Conservation (phyloP, 2,113 vertebrate genomes). For the Alligator sinensis region DNA sequence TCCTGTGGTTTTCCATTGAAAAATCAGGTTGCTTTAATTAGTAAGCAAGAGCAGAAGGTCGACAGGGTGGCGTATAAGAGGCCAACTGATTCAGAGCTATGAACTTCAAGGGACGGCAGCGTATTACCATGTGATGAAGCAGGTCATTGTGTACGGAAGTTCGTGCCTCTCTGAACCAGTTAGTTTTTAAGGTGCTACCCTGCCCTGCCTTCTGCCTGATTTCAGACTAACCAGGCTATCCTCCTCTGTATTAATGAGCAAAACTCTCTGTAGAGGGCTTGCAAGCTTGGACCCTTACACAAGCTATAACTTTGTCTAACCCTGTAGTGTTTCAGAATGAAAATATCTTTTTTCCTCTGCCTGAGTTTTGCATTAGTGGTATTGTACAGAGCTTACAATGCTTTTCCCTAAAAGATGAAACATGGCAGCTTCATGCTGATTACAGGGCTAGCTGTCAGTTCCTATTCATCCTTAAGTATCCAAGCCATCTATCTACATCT, state of each 20-base stretch:
- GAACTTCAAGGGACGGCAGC: too few relatives aligned
- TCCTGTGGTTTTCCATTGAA: background rate
- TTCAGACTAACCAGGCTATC: too few relatives aligned
- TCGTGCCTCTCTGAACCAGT: too few relatives aligned
- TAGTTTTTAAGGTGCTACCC: too few relatives aligned
- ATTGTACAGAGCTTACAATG: conserved; percentile 2
- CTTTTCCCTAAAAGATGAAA: conserved; percentile 52
- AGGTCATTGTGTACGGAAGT: too few relatives aligned
- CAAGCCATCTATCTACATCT: background rate
- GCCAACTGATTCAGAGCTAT: too few relatives aligned
- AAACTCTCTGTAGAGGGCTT: background rate
- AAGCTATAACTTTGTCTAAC: background rate
- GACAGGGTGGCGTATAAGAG: too few relatives aligned
- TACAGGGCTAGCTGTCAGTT: conserved; percentile 64
- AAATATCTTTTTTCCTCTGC: background rate
- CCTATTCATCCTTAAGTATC: conserved; percentile 48
- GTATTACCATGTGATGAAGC: too few relatives aligned
- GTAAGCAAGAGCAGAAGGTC: too few relatives aligned
- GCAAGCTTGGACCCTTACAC: background rate
- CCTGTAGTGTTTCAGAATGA: background rate
- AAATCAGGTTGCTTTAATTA: background rate
- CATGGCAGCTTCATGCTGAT: conserved; percentile 65
- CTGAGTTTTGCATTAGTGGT: conserved; percentile 42
- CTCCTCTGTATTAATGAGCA: background rate
- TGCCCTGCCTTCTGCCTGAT: too few relatives aligned